Conservation (phyloP, 1,140 invertebrate species). For the Chrysomallon squamiferum region DNA sequence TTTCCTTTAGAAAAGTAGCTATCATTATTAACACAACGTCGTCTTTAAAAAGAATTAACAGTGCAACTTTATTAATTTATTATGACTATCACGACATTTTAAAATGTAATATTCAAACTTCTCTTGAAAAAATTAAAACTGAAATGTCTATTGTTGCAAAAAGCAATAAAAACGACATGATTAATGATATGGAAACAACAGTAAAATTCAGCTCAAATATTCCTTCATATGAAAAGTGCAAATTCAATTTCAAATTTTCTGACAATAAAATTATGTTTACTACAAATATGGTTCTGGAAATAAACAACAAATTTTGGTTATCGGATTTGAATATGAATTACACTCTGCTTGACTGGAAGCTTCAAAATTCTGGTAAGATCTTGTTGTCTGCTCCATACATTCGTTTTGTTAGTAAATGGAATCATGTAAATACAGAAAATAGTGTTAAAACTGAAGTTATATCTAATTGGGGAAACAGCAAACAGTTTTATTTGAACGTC, state of each 20-base stretch:
- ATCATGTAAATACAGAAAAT: conserved; percentile 23
- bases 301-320: not conserved
- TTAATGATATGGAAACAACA: not conserved
- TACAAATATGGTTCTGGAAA: not conserved
- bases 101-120: no score
- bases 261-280: not conserved
- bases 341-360: conserved; percentile 18
- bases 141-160: not conserved
- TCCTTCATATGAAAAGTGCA: not conserved
- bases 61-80: not conserved
- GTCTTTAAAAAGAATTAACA: not conserved
- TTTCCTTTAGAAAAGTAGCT: not conserved
- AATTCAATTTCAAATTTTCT: not conserved
- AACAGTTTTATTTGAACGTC: conserved; percentile 13
- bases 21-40: not conserved
- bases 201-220: not conserved
- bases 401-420: conserved; percentile 17
- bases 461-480: conserved; percentile 24
- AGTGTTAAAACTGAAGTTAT: conserved; percentile 16
- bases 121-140: no score
- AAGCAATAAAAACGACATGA: not conserved
- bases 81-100: not conserved
- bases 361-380: conserved; percentile 19
- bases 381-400: conserved; percentile 3
- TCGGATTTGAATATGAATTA: conserved; percentile 27